Evolutionary conservation across 1,140 invertebrate genomes (phyloP), one percentile per base, ranked within the genome.

Genomic region (Zaprionus davidi): DNA sequence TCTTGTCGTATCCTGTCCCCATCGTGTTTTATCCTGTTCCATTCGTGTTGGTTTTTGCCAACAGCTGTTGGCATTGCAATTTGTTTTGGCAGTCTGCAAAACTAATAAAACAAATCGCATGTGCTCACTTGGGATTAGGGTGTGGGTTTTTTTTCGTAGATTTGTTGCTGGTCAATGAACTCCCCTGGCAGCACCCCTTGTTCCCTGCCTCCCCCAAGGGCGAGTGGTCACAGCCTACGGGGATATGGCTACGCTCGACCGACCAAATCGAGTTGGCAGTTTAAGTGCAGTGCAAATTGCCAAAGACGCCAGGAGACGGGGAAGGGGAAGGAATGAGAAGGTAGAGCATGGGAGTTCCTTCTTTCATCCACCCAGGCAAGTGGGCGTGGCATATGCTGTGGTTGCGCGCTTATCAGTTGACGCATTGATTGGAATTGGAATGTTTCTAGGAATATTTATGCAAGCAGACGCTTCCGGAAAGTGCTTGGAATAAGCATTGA

Each of bases 81-180:
- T 87, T 78, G 71, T 87, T 83, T 69, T 74, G 69, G 55, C 63
- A 76, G 58, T 34, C 28, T 15, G 26, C 49, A 80, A 87, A 83
- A 86, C 84, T 88, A 88, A 86, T 86, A 86, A 88, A 86, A 86
- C 84, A 86, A 88, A 86, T 88, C 84, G 80, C 83, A 86, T 88
- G 84, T 88, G 82, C 82, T 46, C 41, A 46, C n/a, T n/a, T n/a
- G 41, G 41, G 41, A 46, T 46, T 72, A 34, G 64, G 11, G 79
- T 82, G 69, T 76, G 62, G 62, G 62, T 66, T 62, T 66, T 66
- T 66, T 57, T 65, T 24, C 26, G 31, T 81, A 62, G 75, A 84
- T 85, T 74, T 76, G 75, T 78, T 75, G n/a, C 69, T 77, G 83
- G 84, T 88, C 83, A 88, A 80, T 88, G 83, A 86, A 86, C 83